These are phyloP conservation scores for Abrostola triplasia DNA, from an alignment of 2,888 invertebrate species.

Conservation along the genomic window DNA sequence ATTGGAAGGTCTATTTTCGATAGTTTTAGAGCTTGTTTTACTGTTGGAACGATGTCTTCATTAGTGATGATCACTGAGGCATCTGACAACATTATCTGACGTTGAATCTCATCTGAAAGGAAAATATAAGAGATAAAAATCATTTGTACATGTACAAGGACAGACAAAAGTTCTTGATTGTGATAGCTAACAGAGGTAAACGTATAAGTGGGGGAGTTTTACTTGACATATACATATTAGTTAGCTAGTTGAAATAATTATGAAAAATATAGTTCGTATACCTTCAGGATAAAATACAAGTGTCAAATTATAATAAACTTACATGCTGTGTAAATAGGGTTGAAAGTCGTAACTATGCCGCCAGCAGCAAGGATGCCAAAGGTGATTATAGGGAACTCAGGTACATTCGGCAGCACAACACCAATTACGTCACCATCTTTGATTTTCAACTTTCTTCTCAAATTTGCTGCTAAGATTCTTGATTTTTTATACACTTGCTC, in stretches of 20 bases:
- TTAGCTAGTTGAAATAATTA: too few species aligned
- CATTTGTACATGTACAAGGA: too few species aligned
- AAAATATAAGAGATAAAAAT: background rate
- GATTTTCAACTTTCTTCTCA: conserved; percentile 89
- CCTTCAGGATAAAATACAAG: background rate
- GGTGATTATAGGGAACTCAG: conserved; percentile 90
- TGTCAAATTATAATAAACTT: conserved; percentile 49
- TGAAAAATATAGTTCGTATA: background rate
- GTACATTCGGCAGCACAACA: conserved; percentile 91
- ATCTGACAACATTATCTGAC: conserved; percentile 88
- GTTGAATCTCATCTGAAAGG: conserved; percentile 90
- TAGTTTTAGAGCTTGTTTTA: conserved; percentile 81
- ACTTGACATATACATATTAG: too few species aligned
- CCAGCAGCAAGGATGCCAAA: conserved; percentile 90
- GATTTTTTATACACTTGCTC: conserved; percentile 88
- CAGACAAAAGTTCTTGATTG: too few species aligned
- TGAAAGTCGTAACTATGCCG: conserved; percentile 90
- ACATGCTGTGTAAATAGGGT: conserved; percentile 91
- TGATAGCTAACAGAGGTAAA: too few species aligned
- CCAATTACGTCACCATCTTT: conserved; percentile 90
- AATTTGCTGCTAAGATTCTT: conserved; percentile 88
- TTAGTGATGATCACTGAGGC: conserved; percentile 89
- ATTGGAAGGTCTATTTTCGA: conserved; percentile 83
- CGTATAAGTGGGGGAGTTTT: too few species aligned
- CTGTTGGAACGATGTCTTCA: conserved; percentile 83